Conservation (phyloP, 23 tunicate genomes). For the Halocynthia aurantium region DNA sequence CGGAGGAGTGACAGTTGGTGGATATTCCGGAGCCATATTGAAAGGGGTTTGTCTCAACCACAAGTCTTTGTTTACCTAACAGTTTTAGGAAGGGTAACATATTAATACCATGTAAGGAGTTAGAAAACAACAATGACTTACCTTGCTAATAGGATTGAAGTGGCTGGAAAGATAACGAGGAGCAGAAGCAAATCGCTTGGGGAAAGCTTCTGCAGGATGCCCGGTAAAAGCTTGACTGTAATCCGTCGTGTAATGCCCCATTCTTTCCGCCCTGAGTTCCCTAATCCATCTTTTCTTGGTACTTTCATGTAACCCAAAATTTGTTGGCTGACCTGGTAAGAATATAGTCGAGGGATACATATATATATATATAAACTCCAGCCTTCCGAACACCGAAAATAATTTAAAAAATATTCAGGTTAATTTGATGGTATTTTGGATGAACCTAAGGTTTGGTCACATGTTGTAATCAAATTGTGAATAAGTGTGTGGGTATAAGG, state of each 20-base stretch:
- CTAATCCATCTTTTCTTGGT: constrained; percentile 42
- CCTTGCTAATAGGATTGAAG: constrained; percentile 76
- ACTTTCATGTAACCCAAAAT: constrained; percentile 40
- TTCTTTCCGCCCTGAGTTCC: constrained; percentile 44
- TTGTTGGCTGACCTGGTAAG: constrained; percentile 62
- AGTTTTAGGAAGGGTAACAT: not conserved
- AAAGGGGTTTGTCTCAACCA: constrained; percentile 77
- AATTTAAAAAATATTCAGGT: no score
- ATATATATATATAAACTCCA: no score
- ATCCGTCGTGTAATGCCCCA: constrained; percentile 47
- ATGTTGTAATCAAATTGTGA: no score
- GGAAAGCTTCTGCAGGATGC: constrained; percentile 61
- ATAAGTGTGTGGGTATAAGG: no score
- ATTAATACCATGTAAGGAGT: not conserved
- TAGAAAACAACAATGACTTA: constrained; percentile 13
- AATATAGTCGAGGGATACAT: not conserved
- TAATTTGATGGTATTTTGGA: no score
- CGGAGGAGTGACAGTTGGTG: constrained; percentile 60
- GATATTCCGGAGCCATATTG: constrained; percentile 91
- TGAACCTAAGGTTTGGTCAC: no score
- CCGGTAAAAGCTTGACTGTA: constrained; percentile 31
- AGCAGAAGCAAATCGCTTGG: constrained; percentile 70
- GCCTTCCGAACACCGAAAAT: no score
- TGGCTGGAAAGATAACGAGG: constrained; percentile 80
- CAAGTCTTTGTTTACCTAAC: constrained; percentile 73